Evolutionary conservation across 2,113 vertebrate genomes (phyloP), one percentile per base, ranked within the genome.

Genomic region (Ciconia boyciana): DNA sequence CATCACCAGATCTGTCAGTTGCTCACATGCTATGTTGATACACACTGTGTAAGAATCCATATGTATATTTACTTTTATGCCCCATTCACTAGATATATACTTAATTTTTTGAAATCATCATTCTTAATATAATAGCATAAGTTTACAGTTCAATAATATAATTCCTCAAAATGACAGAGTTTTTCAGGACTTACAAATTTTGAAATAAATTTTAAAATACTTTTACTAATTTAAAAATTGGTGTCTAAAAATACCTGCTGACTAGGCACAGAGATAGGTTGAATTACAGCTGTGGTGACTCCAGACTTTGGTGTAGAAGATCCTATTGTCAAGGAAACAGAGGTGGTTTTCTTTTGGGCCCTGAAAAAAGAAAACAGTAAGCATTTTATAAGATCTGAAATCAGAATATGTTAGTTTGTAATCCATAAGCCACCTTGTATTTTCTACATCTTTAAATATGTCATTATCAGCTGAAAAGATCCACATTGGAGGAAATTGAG

Each of bases 291-390:
- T 64, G 99, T 99, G 79, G 99, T 99, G 76, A 98, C 98, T 74
- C 99, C 98, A 81, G 98, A 98, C 97, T 99, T 99, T 31, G 99
- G 99, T 39, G 99, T 98, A 29, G 99, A 98, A 8, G 99, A 98
- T 77, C 99, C 99, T 96, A 99, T 99, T 16, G 99, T 99, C 93
- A 99, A 97, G 71, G 99, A 99, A 97, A 99, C 98, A 2, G 99
- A 99, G 29, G 99, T 99, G 11, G 98, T 99, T 98, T 99, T 99
- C 98, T 99, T 99, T 91, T 99, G 99, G 69, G 98, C 98, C 95
- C 99, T 99, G 94, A 96, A 85, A 20, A 29, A 34, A 65, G 58
- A 41, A 80, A 32, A 52, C 34, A 83, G 18, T 16, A 86, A 89
- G 13, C 0, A 17, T 14, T 55, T 64, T 48, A 39, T 32, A 61